Percentiles rank a stretch among this genome's conserved stretches.
Evolutionary conservation across 2,888 invertebrate genomes (phyloP).

Genomic region (Parnassius smintheus): DNA sequence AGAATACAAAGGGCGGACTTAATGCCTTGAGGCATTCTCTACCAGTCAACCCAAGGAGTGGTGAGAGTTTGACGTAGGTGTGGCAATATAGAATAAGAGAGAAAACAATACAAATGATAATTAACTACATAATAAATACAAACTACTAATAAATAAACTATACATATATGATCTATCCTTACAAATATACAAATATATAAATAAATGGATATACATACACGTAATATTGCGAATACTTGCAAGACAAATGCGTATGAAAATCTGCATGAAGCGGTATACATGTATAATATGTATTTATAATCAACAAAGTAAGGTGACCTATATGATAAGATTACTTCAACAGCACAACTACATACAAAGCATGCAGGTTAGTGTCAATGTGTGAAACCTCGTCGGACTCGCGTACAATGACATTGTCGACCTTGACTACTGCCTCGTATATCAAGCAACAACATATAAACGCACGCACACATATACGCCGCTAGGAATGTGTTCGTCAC

Average conservation of each 20-base stretch:
- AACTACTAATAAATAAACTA: too few relatives aligned
- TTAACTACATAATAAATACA: too few relatives aligned
- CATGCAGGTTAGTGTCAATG: conserved; percentile 46
- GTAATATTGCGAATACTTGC: too few relatives aligned
- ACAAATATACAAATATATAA: too few relatives aligned
- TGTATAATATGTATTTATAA: conserved; percentile 48
- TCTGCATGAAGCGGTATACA: conserved; percentile 43
- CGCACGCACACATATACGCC: conserved; percentile 43
- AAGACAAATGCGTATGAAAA: conserved; percentile 11
- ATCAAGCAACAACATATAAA: conserved; percentile 45
- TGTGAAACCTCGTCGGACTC: conserved; percentile 62
- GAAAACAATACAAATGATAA: too few relatives aligned
- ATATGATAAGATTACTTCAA: conserved; percentile 80
- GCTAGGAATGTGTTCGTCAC: conserved; percentile 63
- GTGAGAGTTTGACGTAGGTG: too few relatives aligned
- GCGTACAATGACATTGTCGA: conserved; percentile 79
- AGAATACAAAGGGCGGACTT: too few relatives aligned
- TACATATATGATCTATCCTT: too few relatives aligned
- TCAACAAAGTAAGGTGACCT: conserved; percentile 79
- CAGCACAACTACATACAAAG: conserved; percentile 54
- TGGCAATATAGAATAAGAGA: too few relatives aligned
- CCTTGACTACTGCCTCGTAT: conserved; percentile 76
- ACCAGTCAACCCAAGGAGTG: too few relatives aligned
- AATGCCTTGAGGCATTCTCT: too few relatives aligned
- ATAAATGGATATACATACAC: too few relatives aligned